These are phyloP conservation scores for Tapirus terrestris DNA, from an alignment of 2,113 vertebrate species.

Conservation along the genomic window DNA sequence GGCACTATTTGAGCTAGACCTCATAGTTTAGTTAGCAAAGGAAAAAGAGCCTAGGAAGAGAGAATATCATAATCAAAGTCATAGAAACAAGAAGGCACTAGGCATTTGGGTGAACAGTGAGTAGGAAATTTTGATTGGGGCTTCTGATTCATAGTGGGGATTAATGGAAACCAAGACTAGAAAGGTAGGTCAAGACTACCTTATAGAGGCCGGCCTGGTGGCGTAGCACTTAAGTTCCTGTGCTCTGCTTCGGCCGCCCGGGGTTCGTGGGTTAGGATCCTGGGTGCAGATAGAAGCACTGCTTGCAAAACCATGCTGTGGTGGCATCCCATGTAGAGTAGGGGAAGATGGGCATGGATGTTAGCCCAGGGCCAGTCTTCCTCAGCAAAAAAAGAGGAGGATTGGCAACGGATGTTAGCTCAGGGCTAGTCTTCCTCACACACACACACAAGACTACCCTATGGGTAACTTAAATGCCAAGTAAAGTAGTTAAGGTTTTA, in stretches of 20 bases:
- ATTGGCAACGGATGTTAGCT: too few relatives aligned
- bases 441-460: not conserved
- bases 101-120: not conserved
- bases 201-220: not conserved
- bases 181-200: not conserved
- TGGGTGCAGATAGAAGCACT: too few relatives aligned
- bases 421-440: too few relatives aligned
- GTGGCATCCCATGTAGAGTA: too few relatives aligned
- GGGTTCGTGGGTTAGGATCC: too few relatives aligned
- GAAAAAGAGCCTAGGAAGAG: not conserved
- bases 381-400: too few relatives aligned
- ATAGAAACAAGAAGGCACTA: not conserved
- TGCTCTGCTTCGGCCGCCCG: too few relatives aligned
- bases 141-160: not conserved
- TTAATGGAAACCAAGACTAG: not conserved
- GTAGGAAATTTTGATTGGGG: not conserved
- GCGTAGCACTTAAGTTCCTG: too few relatives aligned
- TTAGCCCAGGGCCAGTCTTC: too few relatives aligned
- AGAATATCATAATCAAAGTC: not conserved
- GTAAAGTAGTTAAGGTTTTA: slow-evolving; percentile 26
- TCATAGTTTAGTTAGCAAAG: slow-evolving; percentile 4
- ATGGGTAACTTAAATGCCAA: not conserved
- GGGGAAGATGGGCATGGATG: too few relatives aligned
- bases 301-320: too few relatives aligned
- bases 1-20: not conserved